Evolutionary conservation across 2,888 invertebrate genomes (phyloP), one percentile per base, ranked within the genome.

Genomic region (Oxytorus armatus): DNA sequence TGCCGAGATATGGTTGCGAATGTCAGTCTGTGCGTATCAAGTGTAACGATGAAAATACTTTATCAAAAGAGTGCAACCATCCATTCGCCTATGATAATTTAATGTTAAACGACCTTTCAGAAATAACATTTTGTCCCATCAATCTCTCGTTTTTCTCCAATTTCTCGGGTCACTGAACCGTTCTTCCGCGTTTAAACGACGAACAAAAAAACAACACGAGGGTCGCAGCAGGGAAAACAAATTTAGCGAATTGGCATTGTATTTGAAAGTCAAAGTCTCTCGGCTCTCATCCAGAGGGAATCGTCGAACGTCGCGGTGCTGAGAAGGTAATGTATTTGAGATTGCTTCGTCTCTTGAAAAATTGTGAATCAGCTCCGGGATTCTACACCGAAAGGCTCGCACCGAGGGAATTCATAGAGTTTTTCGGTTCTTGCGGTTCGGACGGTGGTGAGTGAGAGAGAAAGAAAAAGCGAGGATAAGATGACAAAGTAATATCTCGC

Each of bases 311-410:
- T 16, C 16, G 47, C 16, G 47, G 23, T 23, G 16, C 44, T 18
- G 4, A 33, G 63, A 73, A 42, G 63, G 42, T 63, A 63, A 73
- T 53, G 63, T 53, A 63, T 73, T 73, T 73, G 63, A 53, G 42
- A 53, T 53, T 73, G 63, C 21, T 10, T 36, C 18, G 16, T 73
- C 29, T 63, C 42, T 36, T 59, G 39, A 72, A 61, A 72, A 72
- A 73, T 51, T n/a, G 49, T 59, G 25, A 53, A 51, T 3, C 21
- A 61, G 33, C n/a, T n/a, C 16, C 11, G 36, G 21, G 23, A n/a
- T 42, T 25, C 16, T 8, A 18, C 21, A 18, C 33, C 8, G 51
- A 59, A 21, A 49, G 16, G 14, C n/a, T n/a, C 23, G 63, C 49
- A 49, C 29, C 49, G 29, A 23, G 51, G 39, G 21, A 25, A 18